Conservation (phyloP, 1,140 invertebrate genomes). For the Catajapyx aquilonaris region DNA sequence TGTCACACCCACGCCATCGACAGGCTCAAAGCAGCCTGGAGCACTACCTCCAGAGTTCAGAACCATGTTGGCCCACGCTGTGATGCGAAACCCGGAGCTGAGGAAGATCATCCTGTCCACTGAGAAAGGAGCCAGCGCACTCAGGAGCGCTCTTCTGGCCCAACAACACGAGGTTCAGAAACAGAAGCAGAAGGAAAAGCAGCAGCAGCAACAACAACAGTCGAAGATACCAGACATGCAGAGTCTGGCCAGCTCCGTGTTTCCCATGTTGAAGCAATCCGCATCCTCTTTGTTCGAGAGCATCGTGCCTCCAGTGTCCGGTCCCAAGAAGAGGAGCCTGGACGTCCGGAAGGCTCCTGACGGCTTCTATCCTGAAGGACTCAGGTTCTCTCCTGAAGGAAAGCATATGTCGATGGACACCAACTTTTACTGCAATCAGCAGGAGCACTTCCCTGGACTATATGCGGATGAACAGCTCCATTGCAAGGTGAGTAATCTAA, state of each 20-base stretch:
- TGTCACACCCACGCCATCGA: neutral
- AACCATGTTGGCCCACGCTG: neutral
- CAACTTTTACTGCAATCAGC: conserved; percentile 65
- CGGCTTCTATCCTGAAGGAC: conserved; percentile 57
- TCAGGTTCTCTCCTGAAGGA: conserved; percentile 8
- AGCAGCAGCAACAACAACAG: neutral
- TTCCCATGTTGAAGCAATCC: neutral
- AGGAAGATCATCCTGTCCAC: no score
- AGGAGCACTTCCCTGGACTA: conserved; percentile 71
- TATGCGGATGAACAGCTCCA: conserved; percentile 77
- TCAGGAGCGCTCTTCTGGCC: neutral
- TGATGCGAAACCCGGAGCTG: conserved; percentile 2
- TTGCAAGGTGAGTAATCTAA: conserved; percentile 60
- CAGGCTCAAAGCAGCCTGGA: neutral
- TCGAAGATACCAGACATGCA: neutral
- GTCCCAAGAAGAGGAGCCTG: conserved; percentile 19
- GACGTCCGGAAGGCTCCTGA: conserved; percentile 75
- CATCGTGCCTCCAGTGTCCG: neutral
- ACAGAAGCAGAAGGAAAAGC: conserved; percentile 5
- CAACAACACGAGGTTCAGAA: neutral
- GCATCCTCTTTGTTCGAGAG: neutral
- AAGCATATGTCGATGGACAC: conserved; percentile 30
- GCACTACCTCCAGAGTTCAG: neutral
- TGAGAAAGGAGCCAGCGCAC: neutral
- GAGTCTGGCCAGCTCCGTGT: no score